Conservation (phyloP, 2,797 vertebrate genomes). For the Moxostoma hubbsi region DNA sequence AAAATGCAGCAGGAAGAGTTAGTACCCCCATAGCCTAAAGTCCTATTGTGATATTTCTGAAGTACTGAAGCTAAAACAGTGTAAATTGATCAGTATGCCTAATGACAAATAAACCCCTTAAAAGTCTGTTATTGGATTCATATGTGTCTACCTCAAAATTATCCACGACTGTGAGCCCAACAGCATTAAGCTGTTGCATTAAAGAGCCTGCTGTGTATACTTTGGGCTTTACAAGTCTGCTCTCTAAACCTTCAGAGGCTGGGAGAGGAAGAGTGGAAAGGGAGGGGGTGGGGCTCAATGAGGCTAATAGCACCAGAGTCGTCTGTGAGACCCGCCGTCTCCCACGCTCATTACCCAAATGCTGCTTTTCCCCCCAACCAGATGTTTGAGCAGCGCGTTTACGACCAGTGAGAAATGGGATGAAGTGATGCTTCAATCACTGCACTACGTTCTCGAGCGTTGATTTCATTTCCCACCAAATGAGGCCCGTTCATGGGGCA, state of each 20-base stretch:
- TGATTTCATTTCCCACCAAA: constrained; percentile 71
- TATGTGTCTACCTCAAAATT: constrained; percentile 61
- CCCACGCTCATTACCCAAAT: constrained; percentile 69
- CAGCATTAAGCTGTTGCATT: constrained; percentile 57
- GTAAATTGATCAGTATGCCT: constrained; percentile 40
- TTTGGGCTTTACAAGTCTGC: constrained; percentile 53
- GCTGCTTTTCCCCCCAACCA: constrained; percentile 55
- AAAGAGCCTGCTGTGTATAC: constrained; percentile 52
- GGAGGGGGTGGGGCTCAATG: constrained; percentile 51
- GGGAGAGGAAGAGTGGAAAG: constrained; percentile 12
- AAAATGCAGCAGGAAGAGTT: constrained; percentile 18
- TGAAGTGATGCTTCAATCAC: constrained; percentile 68
- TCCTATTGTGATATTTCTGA: constrained; percentile 29
- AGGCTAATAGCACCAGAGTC: constrained; percentile 67
- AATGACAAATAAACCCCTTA: constrained; percentile 35
- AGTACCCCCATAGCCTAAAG: constrained; percentile 24
- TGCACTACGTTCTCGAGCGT: constrained; percentile 46
- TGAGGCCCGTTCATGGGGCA: constrained; percentile 60
- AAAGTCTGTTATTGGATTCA: constrained; percentile 62
- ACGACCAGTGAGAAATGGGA: constrained; percentile 38
- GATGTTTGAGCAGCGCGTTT: constrained; percentile 70
- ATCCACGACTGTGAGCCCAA: constrained; percentile 42
- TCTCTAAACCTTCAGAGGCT: constrained; percentile 47
- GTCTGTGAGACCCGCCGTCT: constrained; percentile 64
- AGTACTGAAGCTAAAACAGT: constrained; percentile 21